A percentile compares a stretch with the other conserved stretches of the same genome.
These are phyloP conservation scores for Nicator chloris DNA, from an alignment of 2,113 vertebrate species.

Conservation along the genomic window DNA sequence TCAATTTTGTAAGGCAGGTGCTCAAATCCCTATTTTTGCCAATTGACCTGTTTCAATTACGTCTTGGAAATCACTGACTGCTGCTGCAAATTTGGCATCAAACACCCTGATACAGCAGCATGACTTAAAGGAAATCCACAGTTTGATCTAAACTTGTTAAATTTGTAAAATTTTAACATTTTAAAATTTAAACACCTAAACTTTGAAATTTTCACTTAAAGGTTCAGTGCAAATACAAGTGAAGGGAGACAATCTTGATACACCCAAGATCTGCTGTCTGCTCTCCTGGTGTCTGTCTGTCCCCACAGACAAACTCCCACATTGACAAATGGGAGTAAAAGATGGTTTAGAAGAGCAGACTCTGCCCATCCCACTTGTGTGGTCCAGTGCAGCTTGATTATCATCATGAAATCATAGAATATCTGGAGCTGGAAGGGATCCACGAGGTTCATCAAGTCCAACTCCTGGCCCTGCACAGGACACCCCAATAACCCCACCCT, in stretches of 20 bases:
- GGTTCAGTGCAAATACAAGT: background rate
- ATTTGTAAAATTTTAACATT: background rate
- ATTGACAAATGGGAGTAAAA: fast-evolving
- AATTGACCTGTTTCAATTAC: background rate
- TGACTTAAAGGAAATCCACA: background rate
- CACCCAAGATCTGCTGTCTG: background rate
- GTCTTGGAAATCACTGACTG: background rate
- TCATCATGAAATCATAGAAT: background rate
- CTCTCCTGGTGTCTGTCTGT: background rate
- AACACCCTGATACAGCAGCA: background rate
- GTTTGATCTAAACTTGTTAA: background rate
- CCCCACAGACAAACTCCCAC: background rate
- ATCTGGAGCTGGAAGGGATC: background rate
- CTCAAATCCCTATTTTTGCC: background rate
- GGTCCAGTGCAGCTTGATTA: background rate
- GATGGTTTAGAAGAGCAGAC: background rate
- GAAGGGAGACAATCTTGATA: background rate
- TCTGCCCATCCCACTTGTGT: background rate
- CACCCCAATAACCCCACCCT: background rate
- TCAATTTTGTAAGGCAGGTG: background rate
- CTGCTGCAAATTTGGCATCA: background rate
- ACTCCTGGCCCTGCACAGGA: background rate
- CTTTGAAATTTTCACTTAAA: background rate
- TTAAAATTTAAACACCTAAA: background rate
- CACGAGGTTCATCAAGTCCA: background rate